These are phyloP conservation scores for Capreolus pygargus DNA, from an alignment of 2,113 vertebrate genomes.

Conservation along the genomic window DNA sequence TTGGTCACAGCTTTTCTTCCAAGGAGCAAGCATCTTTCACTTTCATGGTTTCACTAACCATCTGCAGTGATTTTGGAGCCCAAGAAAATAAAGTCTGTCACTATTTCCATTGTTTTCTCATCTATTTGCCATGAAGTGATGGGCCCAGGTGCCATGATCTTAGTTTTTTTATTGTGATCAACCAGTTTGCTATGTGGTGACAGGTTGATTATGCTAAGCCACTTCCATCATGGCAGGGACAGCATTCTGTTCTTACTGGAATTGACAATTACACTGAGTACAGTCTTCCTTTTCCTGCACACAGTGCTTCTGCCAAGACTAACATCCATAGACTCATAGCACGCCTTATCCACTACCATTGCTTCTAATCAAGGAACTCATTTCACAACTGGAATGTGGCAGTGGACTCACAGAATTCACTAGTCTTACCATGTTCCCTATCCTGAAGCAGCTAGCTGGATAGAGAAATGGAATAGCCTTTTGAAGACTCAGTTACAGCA, in stretches of 20 bases:
- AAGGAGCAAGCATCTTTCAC: not conserved
- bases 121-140: not conserved
- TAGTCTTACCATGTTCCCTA: not conserved
- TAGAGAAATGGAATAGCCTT: not conserved
- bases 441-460: not conserved
- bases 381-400: not conserved
- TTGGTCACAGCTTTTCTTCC: not conserved
- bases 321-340: not conserved
- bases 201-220: not conserved
- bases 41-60: not conserved
- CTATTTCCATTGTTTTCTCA: not conserved
- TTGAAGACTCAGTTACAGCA: not conserved
- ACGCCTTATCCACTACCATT: not conserved
- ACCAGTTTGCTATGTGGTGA: not conserved
- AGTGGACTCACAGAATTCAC: not conserved
- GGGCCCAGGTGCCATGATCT: not conserved
- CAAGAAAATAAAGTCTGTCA: not conserved
- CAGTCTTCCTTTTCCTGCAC: not conserved
- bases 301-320: not conserved
- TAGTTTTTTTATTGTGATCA: not conserved
- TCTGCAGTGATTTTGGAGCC: not conserved
- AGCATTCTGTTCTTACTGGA: not conserved
- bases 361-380: not conserved
- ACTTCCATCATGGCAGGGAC: not conserved
- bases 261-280: not conserved